phyloP scores from a whole-genome alignment of 2,113 vertebrate species.

The Cardinalis cardinalis region DNA sequence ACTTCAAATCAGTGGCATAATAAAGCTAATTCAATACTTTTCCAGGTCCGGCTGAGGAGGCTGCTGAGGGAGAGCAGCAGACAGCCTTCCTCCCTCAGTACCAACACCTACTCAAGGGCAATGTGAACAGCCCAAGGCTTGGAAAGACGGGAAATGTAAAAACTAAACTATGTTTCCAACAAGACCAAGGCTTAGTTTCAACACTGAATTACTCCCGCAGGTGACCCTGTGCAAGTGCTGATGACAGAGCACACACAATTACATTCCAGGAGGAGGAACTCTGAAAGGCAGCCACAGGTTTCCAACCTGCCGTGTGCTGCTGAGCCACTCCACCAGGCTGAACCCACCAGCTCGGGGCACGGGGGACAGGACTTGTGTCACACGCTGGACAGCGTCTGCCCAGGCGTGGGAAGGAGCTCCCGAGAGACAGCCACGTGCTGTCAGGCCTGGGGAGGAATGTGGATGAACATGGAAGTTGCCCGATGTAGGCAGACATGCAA shows the following conservation, averaged over 20 bases:
- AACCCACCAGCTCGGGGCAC: fast-evolving
- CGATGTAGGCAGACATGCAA: slow-evolving; percentile 8
- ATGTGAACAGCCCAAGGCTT: fast-evolving
- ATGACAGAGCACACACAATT: fast-evolving
- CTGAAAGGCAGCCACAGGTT: not conserved
- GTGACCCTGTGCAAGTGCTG: not conserved
- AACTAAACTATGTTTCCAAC: not conserved
- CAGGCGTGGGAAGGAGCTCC: not conserved
- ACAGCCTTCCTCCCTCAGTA: fast-evolving
- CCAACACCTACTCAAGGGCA: not conserved
- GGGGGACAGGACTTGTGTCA: fast-evolving
- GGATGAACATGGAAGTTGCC: not conserved
- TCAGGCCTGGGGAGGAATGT: not conserved
- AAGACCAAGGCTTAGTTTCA: not conserved
- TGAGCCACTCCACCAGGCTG: not conserved
- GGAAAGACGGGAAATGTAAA: not conserved
- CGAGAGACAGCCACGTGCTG: not conserved
- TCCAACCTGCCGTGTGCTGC: fast-evolving
- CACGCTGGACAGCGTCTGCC: not conserved
- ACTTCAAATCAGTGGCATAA: slow-evolving; percentile 41
- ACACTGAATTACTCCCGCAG: not conserved
- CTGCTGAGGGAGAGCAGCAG: not conserved
- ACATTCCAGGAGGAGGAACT: not conserved
- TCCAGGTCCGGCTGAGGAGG: slow-evolving; percentile 14
- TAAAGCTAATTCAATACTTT: slow-evolving; percentile 50